phyloP scores from a whole-genome alignment of 2,888 invertebrate genomes.

The Patella pellucida region DNA sequence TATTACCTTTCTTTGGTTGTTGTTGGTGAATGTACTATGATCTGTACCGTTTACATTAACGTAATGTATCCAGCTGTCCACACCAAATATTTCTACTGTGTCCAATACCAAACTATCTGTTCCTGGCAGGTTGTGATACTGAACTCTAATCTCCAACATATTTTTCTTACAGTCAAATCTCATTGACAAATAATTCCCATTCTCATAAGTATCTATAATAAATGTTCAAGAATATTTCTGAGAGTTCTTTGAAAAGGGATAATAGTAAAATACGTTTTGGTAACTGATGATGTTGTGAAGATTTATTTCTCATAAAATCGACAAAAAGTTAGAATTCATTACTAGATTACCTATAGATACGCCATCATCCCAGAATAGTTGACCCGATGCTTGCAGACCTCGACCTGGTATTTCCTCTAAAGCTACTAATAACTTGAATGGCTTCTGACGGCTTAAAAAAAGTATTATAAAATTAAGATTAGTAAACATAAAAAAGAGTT shows the following conservation, averaged over 20 bases:
- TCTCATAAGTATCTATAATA: slow-evolving; percentile 40
- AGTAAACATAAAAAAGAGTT: neutral
- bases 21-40: slow-evolving; percentile 29
- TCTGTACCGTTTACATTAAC: slow-evolving; percentile 33
- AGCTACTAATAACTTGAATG: slow-evolving; percentile 79
- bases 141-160: slow-evolving; percentile 20
- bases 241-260: too few species aligned
- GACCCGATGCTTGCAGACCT: slow-evolving; percentile 72
- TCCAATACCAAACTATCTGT: slow-evolving; percentile 29
- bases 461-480: neutral
- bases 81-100: slow-evolving; percentile 39
- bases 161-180: slow-evolving; percentile 26
- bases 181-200: slow-evolving; percentile 36
- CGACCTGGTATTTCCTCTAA: slow-evolving; percentile 75
- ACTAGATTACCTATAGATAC: slow-evolving; percentile 36
- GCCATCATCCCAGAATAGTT: slow-evolving; percentile 84
- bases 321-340: too few species aligned
- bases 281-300: too few species aligned
- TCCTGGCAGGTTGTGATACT: slow-evolving; percentile 5
- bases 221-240: neutral
- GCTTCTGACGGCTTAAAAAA: slow-evolving; percentile 75
- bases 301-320: too few species aligned
- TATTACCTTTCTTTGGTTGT: slow-evolving; percentile 24
- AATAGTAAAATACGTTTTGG: too few species aligned
- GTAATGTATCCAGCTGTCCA: slow-evolving; percentile 26